Evolutionary conservation across 2,113 vertebrate species (phyloP), one percentile per base, ranked within the genome.

Genomic region (Podarcis cretensis): DNA sequence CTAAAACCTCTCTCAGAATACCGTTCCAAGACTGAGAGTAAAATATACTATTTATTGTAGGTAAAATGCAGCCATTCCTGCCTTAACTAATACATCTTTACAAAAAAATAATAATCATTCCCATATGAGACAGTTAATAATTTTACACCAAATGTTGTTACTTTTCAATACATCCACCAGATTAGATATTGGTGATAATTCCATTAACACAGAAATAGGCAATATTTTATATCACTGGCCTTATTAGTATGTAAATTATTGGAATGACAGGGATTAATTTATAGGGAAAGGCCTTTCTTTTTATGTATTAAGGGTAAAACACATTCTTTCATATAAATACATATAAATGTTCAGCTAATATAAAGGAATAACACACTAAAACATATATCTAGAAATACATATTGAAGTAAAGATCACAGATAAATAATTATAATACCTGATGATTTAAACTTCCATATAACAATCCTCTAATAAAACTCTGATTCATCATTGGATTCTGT

Each of bases 101-200:
- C 9, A 18, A 10, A 43, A 30, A 80, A 48, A 43, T 10, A 48
- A 12, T 10, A 54, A 54, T 54, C 79, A n/a, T 73, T 3, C 27
- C 9, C 30, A 81, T 30, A 82, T 94, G 23, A 89, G 69, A 9
- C 68, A 68, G 13, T 75, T 82, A 48, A 48, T 81, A 71, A 37
- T 89, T 89, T 9, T 81, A 90, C 73, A 78, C 59, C 73, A 91
- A 86, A 73, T 86, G 91, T 92, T 85, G 59, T 90, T 80, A 91
- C 68, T 40, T 89, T 93, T 25, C 1, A 91, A 43, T 10, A 32
- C 57, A 89, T 88, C n/a, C 9, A 43, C 27, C 25, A 83, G 80
- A 85, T 90, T 85, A 35, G 86, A 92, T 48, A 71, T 86, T 21
- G 85, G 76, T 74, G 69, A 71, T 86, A 86, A 37, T 78, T 87